These are phyloP conservation scores for Spea bombifrons DNA, from an alignment of 2,113 vertebrate genomes.

Conservation along the genomic window DNA sequence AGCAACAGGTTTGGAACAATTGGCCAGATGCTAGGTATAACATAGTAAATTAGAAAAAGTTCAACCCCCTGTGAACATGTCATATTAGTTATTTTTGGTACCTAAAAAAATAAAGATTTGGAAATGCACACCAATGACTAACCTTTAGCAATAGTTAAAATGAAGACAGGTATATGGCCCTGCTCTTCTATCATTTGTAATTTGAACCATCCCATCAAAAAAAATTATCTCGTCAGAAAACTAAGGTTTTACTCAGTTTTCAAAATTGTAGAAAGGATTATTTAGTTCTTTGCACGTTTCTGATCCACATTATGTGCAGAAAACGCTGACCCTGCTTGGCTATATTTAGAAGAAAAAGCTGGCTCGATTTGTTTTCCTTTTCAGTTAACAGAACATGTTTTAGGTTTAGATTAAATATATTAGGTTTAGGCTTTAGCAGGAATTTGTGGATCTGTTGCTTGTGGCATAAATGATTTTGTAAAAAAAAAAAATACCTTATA, in stretches of 20 bases:
- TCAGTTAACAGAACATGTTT: background rate
- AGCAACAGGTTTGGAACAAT: too few relatives aligned
- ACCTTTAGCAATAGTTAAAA: background rate
- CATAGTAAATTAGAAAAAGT: too few relatives aligned
- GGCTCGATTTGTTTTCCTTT: background rate
- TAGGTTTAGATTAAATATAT: too few relatives aligned
- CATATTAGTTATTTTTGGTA: too few relatives aligned
- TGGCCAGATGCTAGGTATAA: too few relatives aligned
- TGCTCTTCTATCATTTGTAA: background rate
- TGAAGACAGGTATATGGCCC: background rate
- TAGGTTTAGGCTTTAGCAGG: too few relatives aligned
- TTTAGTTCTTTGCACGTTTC: slow-evolving; percentile 96
- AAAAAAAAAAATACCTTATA: too few relatives aligned
- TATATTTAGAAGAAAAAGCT: slow-evolving; percentile 78
- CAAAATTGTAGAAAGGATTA: slow-evolving; percentile 91
- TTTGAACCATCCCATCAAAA: slow-evolving; percentile 23
- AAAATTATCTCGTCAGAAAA: slow-evolving; percentile 59
- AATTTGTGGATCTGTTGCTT: too few relatives aligned
- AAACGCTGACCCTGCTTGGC: slow-evolving; percentile 66
- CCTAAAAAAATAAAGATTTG: too few relatives aligned
- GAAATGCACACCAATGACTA: too few relatives aligned
- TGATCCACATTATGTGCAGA: slow-evolving; percentile 75
- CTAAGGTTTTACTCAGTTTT: slow-evolving; percentile 69
- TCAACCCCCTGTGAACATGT: too few relatives aligned
- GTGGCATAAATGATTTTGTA: too few relatives aligned